phyloP scores from a whole-genome alignment of 2,888 invertebrate genomes.

The Tenthredo notha region DNA sequence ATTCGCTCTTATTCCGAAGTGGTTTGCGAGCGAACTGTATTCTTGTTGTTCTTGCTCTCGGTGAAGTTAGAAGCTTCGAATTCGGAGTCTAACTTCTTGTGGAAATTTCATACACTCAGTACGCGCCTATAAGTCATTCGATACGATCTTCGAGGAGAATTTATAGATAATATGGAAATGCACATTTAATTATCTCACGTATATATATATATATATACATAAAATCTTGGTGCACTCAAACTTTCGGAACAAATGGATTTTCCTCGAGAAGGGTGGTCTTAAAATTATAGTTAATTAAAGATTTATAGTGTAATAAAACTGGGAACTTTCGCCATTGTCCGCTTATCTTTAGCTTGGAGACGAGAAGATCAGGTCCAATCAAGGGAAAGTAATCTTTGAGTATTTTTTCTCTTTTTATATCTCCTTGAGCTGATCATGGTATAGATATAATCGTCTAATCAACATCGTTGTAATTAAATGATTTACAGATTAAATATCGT shows the following conservation, averaged over 20 bases:
- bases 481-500: constrained; percentile 3
- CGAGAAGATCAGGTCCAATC: constrained; percentile 22
- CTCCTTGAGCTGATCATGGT: not conserved
- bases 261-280: not conserved
- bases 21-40: not conserved
- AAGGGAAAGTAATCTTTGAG: constrained; percentile 9
- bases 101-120: constrained; percentile 22
- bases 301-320: constrained; percentile 40
- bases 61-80: constrained; percentile 1
- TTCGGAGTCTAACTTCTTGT: not conserved
- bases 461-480: constrained; percentile 16
- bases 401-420: constrained; percentile 3
- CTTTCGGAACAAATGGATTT: constrained; percentile 5
- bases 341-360: constrained; percentile 3
- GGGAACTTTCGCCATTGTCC: constrained; percentile 29
- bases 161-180: constrained; percentile 21
- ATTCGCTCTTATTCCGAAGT: not conserved
- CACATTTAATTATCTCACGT: constrained; percentile 1
- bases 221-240: constrained; percentile 10
- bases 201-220: not conserved
- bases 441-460: not conserved
- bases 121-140: not conserved
- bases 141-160: not conserved
- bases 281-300: constrained; percentile 34
- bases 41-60: constrained; percentile 3